These are phyloP conservation scores for Amblyopsis rosae DNA, from an alignment of 2,113 vertebrate genomes.

Conservation along the genomic window DNA sequence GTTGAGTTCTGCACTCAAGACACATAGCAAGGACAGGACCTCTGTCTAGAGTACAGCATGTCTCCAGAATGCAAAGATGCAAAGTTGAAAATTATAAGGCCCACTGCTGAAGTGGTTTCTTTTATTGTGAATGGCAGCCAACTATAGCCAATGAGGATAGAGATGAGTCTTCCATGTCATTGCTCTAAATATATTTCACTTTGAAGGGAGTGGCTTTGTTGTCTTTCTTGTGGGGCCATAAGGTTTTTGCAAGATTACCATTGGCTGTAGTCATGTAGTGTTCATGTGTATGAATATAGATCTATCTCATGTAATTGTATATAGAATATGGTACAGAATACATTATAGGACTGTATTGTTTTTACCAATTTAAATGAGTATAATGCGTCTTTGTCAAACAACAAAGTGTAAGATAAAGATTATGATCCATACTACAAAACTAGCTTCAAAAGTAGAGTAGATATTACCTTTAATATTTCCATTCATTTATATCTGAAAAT, in stretches of 20 bases:
- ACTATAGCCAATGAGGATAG: constrained; percentile 59
- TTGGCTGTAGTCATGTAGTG: constrained; percentile 16
- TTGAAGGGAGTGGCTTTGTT: constrained; percentile 59
- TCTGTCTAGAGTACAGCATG: background rate
- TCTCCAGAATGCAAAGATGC: constrained; percentile 12
- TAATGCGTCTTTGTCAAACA: constrained; percentile 8
- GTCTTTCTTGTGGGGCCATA: constrained; percentile 41
- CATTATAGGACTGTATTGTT: background rate
- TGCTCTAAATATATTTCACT: constrained; percentile 71
- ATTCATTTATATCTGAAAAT: too few species aligned
- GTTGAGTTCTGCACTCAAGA: constrained; percentile 25
- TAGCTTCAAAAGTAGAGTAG: too few species aligned
- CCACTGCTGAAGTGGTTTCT: constrained; percentile 44
- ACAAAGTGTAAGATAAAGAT: constrained; percentile 9
- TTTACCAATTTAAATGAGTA: too few species aligned
- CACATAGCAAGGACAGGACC: constrained; percentile 15
- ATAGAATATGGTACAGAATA: background rate
- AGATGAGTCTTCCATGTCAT: constrained; percentile 49
- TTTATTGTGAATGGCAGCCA: constrained; percentile 60
- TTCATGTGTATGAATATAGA: background rate
- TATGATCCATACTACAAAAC: too few species aligned
- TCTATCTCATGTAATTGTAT: background rate
- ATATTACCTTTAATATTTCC: too few species aligned
- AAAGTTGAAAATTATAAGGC: constrained; percentile 46
- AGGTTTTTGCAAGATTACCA: constrained; percentile 23